phyloP scores from a whole-genome alignment of 2,113 vertebrate species.

The Grallaria varia region DNA sequence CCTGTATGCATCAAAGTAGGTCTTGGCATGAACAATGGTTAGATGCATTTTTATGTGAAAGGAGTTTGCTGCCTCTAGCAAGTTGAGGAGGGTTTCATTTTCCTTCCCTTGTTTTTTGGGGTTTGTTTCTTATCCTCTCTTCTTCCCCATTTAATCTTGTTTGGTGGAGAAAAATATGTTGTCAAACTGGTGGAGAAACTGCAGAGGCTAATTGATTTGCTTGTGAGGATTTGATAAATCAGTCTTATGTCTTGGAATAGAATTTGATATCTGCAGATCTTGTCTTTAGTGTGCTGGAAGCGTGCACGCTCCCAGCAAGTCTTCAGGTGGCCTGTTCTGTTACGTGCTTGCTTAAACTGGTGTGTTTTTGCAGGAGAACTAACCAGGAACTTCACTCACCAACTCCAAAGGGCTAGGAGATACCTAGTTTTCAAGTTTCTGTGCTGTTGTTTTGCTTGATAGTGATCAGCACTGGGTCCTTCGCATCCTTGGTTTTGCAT shows the following conservation, averaged over 20 bases:
- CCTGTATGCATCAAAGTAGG: neutral
- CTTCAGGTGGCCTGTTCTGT: neutral
- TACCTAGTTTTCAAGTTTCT: neutral
- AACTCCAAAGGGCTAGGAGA: neutral
- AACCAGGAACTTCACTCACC: slow-evolving; percentile 6
- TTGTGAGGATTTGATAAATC: neutral
- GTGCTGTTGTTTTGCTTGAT: neutral
- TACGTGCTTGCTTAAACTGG: neutral
- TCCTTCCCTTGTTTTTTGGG: neutral
- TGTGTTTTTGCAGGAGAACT: slow-evolving; percentile 30
- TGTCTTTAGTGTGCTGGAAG: neutral
- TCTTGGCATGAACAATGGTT: neutral
- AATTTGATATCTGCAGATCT: neutral
- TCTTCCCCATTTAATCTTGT: neutral
- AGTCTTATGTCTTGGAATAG: neutral
- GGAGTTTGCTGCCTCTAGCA: neutral
- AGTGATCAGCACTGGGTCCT: neutral
- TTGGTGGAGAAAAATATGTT: neutral
- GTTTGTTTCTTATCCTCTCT: neutral
- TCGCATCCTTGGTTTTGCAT: slow-evolving; percentile 55
- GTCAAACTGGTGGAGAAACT: neutral
- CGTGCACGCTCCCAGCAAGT: neutral
- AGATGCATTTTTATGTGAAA: neutral
- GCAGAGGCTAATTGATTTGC: neutral
- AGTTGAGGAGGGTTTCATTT: neutral